A percentile compares a stretch with the other conserved stretches of the same genome.
These are phyloP conservation scores for Lutjanus erythropterus DNA, from an alignment of 2,113 vertebrate species.

Conservation along the genomic window DNA sequence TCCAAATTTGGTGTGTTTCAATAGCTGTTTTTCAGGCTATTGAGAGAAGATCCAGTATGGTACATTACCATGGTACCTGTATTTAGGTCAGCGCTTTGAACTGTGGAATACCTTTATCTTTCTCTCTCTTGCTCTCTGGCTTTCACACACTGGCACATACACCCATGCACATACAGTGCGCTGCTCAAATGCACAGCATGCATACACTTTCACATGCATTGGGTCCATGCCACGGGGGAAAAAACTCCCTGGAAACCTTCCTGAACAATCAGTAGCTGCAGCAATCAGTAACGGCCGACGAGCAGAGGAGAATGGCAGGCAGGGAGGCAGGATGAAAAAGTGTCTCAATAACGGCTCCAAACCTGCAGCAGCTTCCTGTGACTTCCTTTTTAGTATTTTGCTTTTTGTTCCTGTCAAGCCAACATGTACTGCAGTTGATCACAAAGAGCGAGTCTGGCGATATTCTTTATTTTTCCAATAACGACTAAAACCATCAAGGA, in stretches of 20 bases:
- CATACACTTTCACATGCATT: slow-evolving; percentile 46
- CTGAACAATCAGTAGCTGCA: slow-evolving; percentile 37
- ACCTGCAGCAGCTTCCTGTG: neutral
- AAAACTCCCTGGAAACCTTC: slow-evolving; percentile 36
- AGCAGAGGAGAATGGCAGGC: too few relatives aligned
- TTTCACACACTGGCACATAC: slow-evolving; percentile 1
- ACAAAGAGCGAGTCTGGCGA: neutral
- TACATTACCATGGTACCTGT: slow-evolving; percentile 66
- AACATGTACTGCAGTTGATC: neutral
- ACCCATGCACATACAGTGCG: neutral
- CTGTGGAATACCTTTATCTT: slow-evolving; percentile 54
- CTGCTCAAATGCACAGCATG: slow-evolving; percentile 41
- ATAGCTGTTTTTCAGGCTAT: slow-evolving; percentile 42
- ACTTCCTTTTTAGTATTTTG: slow-evolving; percentile 5
- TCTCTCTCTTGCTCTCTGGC: neutral
- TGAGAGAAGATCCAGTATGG: slow-evolving; percentile 33
- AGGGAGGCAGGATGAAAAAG: neutral
- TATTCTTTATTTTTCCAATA: neutral
- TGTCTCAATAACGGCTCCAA: neutral
- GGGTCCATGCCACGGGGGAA: slow-evolving; percentile 42
- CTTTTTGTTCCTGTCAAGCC: neutral
- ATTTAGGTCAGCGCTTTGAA: slow-evolving; percentile 80
- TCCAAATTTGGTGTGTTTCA: slow-evolving; percentile 30
- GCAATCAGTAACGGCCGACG: slow-evolving; percentile 25
- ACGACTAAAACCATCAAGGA: neutral